Percentiles rank a stretch among this genome's conserved stretches.
Evolutionary conservation across 2,888 invertebrate genomes (phyloP).

Genomic region (Athrips mouffetella): DNA sequence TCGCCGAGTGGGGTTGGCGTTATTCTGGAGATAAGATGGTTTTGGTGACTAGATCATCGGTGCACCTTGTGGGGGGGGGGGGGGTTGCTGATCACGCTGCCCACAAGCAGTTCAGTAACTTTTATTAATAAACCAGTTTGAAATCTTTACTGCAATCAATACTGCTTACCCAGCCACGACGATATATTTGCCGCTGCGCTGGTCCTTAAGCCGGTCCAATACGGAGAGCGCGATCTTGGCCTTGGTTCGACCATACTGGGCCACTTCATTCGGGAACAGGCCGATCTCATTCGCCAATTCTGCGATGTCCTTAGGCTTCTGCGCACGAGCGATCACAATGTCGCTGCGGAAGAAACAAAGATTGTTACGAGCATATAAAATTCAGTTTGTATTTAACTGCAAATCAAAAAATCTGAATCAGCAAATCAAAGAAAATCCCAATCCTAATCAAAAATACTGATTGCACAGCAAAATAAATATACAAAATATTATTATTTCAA

Average conservation of each 20-base stretch:
- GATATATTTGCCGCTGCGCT: constrained; percentile 91
- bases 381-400: no score
- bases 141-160: not conserved
- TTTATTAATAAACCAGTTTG: no score
- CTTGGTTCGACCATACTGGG: constrained; percentile 94
- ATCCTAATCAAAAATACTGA: no score
- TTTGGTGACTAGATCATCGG: not conserved
- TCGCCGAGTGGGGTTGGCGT: constrained; percentile 99
- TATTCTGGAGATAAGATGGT: constrained; percentile 79
- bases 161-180: constrained; percentile 96
- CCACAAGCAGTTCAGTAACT: no score
- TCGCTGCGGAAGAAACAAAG: constrained; percentile 78
- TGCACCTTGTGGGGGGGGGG: no score
- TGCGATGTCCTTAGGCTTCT: constrained; percentile 90
- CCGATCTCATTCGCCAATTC: constrained; percentile 91
- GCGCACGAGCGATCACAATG: constrained; percentile 92
- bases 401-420: no score
- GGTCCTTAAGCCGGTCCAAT: constrained; percentile 83
- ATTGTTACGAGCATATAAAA: no score
- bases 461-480: no score
- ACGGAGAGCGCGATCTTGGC: constrained; percentile 94
- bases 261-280: constrained; percentile 87
- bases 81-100: no score
- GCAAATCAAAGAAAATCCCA: not conserved
- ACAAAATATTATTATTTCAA: no score